Evolutionary conservation across 2,797 vertebrate genomes (phyloP).

Genomic region (Zalophus californianus): DNA sequence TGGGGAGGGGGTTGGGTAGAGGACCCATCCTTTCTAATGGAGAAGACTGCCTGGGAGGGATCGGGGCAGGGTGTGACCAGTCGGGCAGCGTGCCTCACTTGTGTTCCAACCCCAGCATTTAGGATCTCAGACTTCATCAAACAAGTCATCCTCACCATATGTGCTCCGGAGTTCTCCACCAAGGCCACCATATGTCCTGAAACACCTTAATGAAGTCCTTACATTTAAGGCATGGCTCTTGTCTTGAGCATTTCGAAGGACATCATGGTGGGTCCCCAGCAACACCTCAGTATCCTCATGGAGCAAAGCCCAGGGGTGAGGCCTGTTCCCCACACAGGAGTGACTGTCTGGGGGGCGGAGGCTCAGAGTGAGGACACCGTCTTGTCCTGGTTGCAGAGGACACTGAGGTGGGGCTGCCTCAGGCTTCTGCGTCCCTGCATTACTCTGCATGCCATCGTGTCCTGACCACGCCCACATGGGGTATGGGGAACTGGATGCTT

Average conservation of each 20-base stretch:
- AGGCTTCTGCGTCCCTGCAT: neutral
- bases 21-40: neutral
- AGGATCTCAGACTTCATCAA: neutral
- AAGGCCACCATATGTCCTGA: neutral
- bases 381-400: neutral
- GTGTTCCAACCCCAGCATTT: neutral
- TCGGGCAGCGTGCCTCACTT: neutral
- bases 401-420: constrained; percentile 3
- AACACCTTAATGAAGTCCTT: neutral
- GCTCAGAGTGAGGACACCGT: neutral
- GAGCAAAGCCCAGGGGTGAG: neutral
- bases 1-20: neutral
- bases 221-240: neutral
- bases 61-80: no score
- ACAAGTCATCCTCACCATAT: neutral
- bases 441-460: neutral
- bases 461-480: constrained; percentile 59
- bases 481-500: constrained; percentile 78
- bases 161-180: neutral
- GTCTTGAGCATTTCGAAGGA: neutral
- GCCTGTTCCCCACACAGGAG: neutral
- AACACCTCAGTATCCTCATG: neutral
- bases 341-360: neutral
- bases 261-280: neutral
- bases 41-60: neutral